Percentiles rank a stretch among this genome's conserved stretches.
Evolutionary conservation across 2,113 vertebrate species (phyloP).

Genomic region (Philantomba maxwellii): DNA sequence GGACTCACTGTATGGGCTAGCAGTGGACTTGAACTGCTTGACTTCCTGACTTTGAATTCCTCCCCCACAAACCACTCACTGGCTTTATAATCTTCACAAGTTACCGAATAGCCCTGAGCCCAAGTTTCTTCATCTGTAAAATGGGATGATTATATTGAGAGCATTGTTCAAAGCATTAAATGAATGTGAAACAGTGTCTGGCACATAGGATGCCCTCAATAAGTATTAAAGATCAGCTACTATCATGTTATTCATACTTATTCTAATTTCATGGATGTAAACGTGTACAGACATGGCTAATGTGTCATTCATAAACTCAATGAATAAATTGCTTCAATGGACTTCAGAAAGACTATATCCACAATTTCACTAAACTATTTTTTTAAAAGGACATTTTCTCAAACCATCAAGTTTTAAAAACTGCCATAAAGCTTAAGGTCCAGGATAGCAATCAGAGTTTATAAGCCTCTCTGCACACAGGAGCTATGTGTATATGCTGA

Average conservation of each 20-base stretch:
- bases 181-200: neutral
- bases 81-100: neutral
- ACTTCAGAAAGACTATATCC: neutral
- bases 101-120: neutral
- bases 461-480: neutral
- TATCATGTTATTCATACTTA: neutral
- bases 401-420: slow-evolving; percentile 38
- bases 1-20: neutral
- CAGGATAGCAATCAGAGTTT: slow-evolving; percentile 21
- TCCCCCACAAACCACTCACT: neutral
- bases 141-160: neutral
- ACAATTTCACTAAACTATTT: neutral
- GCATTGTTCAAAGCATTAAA: neutral
- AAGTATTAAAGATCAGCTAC: neutral
- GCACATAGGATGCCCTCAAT: neutral
- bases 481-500: neutral
- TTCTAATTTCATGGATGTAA: neutral
- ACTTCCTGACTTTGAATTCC: neutral
- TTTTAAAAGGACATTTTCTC: neutral
- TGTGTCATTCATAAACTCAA: neutral
- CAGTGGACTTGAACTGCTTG: neutral
- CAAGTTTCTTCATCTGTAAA: neutral
- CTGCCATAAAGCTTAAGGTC: neutral
- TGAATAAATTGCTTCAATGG: neutral
- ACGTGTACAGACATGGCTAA: neutral